Evolutionary conservation across 2,888 invertebrate genomes (phyloP), one percentile per base, ranked within the genome.

Genomic region (Luperina testacea): DNA sequence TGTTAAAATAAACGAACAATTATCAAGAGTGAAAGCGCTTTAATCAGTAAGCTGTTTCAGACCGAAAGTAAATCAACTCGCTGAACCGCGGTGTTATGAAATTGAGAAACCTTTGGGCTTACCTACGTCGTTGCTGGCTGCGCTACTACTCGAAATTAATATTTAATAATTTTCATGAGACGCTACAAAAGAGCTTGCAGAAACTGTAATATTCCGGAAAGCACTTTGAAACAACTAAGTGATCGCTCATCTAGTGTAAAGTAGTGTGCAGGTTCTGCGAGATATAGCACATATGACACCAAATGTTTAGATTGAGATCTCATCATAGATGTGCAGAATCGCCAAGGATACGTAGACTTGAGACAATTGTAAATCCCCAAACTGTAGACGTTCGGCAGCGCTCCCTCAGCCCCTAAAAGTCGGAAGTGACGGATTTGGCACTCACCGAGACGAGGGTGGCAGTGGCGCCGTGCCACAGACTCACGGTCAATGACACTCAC

Each of bases 401-500:
- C 81, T 67, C 80, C 88, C 78, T 79, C 65, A 67, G 65, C 74
- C 75, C 78, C 63, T 53, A 80, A 48, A 38, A 75, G 68, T n/a
- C 69, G 75, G 72, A 83, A 71, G 77, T 80, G 86, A 83, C 69
- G 78, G 87, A 84, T 89, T 90, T 90, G 90, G 90, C 90, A 85
- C 82, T 78, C 74, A 74, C 20, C 77, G 82, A 80, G 80, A 82
- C 75, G 84, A 78, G 90, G 84, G 86, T 84, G 89, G 87, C 85
- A 86, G 87, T 89, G 90, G 90, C 91, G 89, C 81, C 75, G 78
- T 83, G 86, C 87, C 85, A 87, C 72, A 77, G 59, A 71, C 86
- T 82, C 90, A 89, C 88, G 92, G 92, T 93, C 92, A 92, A 90
- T 91, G 92, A 92, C 92, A 91, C 90, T 90, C 81, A 81, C 84